Evolutionary conservation across 2,113 vertebrate species (phyloP).

Genomic region (Polypterus senegalus): DNA sequence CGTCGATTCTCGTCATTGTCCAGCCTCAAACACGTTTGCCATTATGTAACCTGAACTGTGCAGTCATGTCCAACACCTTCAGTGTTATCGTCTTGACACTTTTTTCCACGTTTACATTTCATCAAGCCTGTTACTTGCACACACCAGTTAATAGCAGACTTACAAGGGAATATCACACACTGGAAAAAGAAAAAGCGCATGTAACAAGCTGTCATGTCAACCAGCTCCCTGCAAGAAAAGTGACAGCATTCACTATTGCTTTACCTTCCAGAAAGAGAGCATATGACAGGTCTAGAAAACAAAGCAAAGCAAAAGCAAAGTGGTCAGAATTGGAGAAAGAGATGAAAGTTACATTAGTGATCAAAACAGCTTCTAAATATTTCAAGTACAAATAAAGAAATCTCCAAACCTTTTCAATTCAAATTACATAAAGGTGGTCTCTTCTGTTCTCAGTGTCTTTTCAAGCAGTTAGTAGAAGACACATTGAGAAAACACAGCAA

Average conservation of each 20-base stretch:
- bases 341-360: too few species aligned
- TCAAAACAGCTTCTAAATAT: too few species aligned
- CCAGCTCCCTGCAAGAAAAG: neutral
- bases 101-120: neutral
- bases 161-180: constrained; percentile 5
- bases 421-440: too few species aligned
- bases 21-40: too few species aligned
- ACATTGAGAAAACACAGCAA: too few species aligned
- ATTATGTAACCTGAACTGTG: too few species aligned
- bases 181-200: neutral
- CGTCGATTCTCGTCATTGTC: too few species aligned
- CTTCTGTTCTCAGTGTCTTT: too few species aligned
- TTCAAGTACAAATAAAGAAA: too few species aligned
- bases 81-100: neutral
- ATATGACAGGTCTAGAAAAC: constrained; percentile 18
- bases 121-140: neutral
- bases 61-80: neutral
- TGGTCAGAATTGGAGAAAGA: too few species aligned
- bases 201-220: neutral
- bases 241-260: constrained; percentile 1
- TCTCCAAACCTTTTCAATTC: too few species aligned
- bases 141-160: neutral
- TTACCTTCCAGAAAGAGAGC: constrained; percentile 20
- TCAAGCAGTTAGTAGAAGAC: too few species aligned
- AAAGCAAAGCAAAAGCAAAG: neutral